Conservation (phyloP, 2,797 vertebrate species). For the Poecile montanus region DNA sequence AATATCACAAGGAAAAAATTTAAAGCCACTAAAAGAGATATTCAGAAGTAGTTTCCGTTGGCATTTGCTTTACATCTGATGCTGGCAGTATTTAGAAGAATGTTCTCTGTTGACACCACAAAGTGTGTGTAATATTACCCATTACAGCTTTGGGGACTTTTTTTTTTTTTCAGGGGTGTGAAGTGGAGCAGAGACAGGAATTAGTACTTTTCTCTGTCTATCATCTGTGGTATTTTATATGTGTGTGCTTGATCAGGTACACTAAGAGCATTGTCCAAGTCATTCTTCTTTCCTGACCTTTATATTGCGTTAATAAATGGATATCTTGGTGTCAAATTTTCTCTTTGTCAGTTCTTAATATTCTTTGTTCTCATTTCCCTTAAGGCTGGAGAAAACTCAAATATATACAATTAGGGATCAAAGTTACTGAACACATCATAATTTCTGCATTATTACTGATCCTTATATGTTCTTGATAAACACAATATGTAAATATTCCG, state of each 20-base stretch:
- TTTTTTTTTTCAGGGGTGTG: fast-evolving
- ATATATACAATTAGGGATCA: background rate
- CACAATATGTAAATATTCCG: fast-evolving
- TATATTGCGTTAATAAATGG: background rate
- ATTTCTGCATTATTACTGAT: background rate
- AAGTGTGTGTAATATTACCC: background rate
- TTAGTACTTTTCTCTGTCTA: background rate
- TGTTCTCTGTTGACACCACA: background rate
- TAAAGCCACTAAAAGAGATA: background rate
- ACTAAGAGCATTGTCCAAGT: background rate
- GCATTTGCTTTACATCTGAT: background rate
- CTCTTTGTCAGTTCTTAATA: background rate
- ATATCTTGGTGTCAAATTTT: background rate
- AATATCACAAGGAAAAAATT: background rate
- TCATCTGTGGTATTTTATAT: background rate
- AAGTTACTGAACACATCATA: background rate
- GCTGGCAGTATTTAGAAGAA: background rate
- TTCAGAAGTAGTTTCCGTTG: background rate
- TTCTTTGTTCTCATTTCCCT: background rate
- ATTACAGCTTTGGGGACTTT: background rate
- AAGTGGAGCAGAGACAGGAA: fast-evolving
- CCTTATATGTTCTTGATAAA: background rate
- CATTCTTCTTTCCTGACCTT: background rate
- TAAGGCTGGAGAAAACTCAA: background rate
- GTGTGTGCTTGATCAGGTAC: background rate